Evolutionary conservation across 2,113 vertebrate genomes (phyloP), one percentile per base, ranked within the genome.

Genomic region (Carettochelys insculpta): DNA sequence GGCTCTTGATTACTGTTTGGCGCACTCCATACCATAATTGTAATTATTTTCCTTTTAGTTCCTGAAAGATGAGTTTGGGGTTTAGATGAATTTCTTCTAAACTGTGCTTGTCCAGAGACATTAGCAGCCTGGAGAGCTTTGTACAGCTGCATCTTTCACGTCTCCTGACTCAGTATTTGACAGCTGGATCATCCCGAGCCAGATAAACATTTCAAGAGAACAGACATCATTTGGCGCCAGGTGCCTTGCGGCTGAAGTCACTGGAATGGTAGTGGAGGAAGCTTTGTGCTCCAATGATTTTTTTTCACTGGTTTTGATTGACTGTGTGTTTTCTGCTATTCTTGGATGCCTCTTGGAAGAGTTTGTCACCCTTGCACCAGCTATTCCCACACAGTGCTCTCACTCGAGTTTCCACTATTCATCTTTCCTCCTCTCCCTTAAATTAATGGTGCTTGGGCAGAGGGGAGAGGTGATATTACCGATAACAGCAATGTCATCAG

Each of bases 171-270:
- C 68, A 27, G 34, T 27, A 41, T 51, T 82, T 92, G 95, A 82
- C 87, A 97, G 93, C 25, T 92, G 90, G 85, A 90, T 82, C 54
- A 11, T 80, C 90, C 61, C 51, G 78, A 84, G 19, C 86, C 91
- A 88, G 22, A 94, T 65, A 85, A 96, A 85, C 34, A 80, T 90
- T 94, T 75, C 83, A 89, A 78, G 94, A 83, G 92, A 20, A 88
- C 87, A 95, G 91, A 88, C 80, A 8, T 80, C 83, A 89, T 31
- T 86, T 94, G 92, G 90, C 41, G 5, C 90, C 77, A 85, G 92
- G 86, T 96, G 87, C 80, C 27, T 65, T 85, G 80, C 0, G 1
- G 77, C 81, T 94, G 78, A 83, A 85, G 29, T 51, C 78, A n/a
- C 85, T 22, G 47, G 10, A 31, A 43, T 77, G 61, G 77, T 8